A percentile compares a stretch with the other conserved stretches of the same genome.
phyloP scores from a whole-genome alignment of 2,888 invertebrate species.

The Agriotes lineatus region DNA sequence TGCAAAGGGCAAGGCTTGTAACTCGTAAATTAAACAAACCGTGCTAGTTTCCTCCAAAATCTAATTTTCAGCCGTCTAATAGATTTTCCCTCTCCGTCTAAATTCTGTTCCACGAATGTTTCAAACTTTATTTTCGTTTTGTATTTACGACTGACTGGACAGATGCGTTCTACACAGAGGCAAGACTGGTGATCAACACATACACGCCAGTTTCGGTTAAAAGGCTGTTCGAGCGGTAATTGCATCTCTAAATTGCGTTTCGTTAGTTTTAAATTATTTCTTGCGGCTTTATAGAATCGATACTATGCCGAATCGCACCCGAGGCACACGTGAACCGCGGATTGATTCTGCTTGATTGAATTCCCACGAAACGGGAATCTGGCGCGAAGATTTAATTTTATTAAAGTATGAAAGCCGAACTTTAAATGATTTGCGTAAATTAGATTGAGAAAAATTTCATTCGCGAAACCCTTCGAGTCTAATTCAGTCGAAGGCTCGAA shows the following conservation, averaged over 20 bases:
- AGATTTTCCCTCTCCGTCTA: not conserved
- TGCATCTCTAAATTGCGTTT: conserved; percentile 4
- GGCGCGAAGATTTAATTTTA: conserved; percentile 25
- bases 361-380: conserved; percentile 15
- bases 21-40: not conserved
- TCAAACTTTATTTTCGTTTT: not conserved
- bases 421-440: conserved; percentile 21
- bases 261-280: conserved; percentile 15
- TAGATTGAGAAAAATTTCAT: conserved; percentile 17
- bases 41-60: not conserved
- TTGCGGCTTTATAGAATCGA: conserved; percentile 10
- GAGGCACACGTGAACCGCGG: conserved; percentile 18
- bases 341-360: conserved; percentile 24
- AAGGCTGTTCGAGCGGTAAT: not conserved
- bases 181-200: not conserved
- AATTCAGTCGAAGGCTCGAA: not conserved
- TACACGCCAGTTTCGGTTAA: not conserved
- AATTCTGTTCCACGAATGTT: conserved; percentile 8
- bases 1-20: not conserved
- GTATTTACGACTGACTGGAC: not conserved
- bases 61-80: not conserved
- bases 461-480: not conserved
- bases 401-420: conserved; percentile 15
- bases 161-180: not conserved
- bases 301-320: conserved; percentile 2